Percentiles rank a stretch among this genome's conserved stretches.
Evolutionary conservation across 2,888 invertebrate species (phyloP).

Genomic region (Terebella lapidaria): DNA sequence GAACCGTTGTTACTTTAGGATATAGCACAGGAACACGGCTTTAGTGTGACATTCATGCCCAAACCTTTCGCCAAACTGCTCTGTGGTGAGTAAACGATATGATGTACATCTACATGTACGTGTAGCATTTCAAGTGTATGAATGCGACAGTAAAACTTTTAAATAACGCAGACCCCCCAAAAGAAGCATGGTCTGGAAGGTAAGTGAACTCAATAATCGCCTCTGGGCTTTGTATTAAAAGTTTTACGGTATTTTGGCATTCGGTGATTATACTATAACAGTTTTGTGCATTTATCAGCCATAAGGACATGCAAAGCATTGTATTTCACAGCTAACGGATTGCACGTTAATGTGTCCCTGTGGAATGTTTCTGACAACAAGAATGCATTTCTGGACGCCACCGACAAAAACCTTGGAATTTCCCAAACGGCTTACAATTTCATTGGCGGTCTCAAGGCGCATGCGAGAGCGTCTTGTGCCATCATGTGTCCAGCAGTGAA

Average conservation of each 20-base stretch:
- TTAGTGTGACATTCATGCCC: constrained; percentile 26
- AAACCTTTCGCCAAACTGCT: constrained; percentile 18
- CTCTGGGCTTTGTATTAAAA: too few species aligned
- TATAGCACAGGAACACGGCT: constrained; percentile 21
- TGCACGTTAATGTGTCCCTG: constrained; percentile 28
- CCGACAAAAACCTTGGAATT: constrained; percentile 17
- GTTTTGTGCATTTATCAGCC: too few species aligned
- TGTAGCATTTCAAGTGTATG: too few species aligned
- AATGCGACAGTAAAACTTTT: too few species aligned
- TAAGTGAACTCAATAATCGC: too few species aligned
- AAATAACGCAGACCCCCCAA: too few species aligned
- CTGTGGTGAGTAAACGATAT: constrained; percentile 12
- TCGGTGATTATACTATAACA: too few species aligned
- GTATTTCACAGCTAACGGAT: constrained; percentile 27
- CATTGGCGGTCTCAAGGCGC: constrained; percentile 28
- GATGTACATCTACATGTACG: background rate
- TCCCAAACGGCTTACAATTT: constrained; percentile 25
- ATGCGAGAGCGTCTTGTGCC: constrained; percentile 25
- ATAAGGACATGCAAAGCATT: too few species aligned
- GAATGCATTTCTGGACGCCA: constrained; percentile 19
- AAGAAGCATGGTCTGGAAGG: too few species aligned
- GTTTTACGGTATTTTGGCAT: too few species aligned
- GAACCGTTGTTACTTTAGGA: constrained; percentile 12
- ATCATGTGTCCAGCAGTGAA: constrained; percentile 33
- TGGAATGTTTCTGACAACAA: constrained; percentile 20